A percentile compares a stretch with the other conserved stretches of the same genome.
These are phyloP conservation scores for Heliconius cydno DNA, from an alignment of 2,888 invertebrate species.

Conservation along the genomic window DNA sequence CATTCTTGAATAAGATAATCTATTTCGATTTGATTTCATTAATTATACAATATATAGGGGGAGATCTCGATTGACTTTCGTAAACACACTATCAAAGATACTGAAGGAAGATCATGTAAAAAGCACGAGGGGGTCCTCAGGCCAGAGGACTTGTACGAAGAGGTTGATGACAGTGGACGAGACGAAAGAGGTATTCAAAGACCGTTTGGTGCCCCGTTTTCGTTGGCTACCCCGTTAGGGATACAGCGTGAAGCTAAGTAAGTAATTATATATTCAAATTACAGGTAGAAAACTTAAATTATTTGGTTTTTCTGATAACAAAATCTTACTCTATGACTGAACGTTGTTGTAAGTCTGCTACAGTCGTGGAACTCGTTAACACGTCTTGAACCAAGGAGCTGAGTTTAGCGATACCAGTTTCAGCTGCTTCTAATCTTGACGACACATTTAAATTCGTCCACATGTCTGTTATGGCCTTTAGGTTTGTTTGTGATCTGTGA, in stretches of 20 bases:
- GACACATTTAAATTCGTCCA: slow-evolving; percentile 85
- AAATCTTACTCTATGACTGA: slow-evolving; percentile 47
- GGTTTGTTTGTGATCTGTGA: slow-evolving; percentile 71
- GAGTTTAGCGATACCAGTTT: slow-evolving; percentile 84
- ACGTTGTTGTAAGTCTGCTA: slow-evolving; percentile 53
- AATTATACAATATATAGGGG: too few species aligned
- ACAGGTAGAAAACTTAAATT: neutral
- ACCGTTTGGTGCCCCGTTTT: too few species aligned
- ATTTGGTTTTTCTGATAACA: neutral
- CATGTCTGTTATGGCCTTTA: slow-evolving; percentile 84
- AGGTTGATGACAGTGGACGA: too few species aligned
- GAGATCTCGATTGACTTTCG: too few species aligned
- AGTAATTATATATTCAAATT: neutral
- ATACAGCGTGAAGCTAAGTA: too few species aligned
- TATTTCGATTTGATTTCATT: neutral
- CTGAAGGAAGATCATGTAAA: too few species aligned
- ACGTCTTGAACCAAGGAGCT: slow-evolving; percentile 84
- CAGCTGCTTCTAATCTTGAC: slow-evolving; percentile 86
- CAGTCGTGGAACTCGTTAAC: slow-evolving; percentile 65
- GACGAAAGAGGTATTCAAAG: too few species aligned
- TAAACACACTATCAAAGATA: too few species aligned
- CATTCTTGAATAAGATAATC: neutral
- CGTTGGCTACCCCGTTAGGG: too few species aligned
- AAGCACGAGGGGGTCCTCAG: too few species aligned
- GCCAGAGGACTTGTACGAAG: too few species aligned